Evolutionary conservation across 2,888 invertebrate genomes (phyloP).

Genomic region (Unio delphinus): DNA sequence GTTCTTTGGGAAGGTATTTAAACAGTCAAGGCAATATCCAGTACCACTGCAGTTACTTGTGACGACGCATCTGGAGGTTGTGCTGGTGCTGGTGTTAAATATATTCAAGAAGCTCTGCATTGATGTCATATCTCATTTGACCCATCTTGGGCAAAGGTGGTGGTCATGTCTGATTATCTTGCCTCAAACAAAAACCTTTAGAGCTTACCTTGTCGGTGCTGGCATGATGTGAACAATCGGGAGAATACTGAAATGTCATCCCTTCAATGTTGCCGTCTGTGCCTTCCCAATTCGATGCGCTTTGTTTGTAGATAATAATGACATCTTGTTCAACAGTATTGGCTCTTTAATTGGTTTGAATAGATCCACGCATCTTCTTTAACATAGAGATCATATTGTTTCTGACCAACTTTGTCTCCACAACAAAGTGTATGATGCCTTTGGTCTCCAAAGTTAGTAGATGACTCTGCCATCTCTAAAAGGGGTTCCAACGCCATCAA

Average conservation of each 20-base stretch:
- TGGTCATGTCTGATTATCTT: no score
- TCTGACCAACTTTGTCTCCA: conserved; percentile 3
- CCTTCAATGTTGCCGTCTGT: neutral
- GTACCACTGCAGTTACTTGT: no score
- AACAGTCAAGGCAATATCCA: neutral
- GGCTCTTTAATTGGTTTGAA: neutral
- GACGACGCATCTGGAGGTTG: neutral
- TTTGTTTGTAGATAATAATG: neutral
- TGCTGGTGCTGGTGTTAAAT: neutral
- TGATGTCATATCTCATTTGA: neutral
- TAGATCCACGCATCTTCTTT: conserved; percentile 1
- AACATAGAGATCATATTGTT: conserved; percentile 5
- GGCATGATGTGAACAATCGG: conserved; percentile 2
- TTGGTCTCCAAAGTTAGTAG: conserved; percentile 5
- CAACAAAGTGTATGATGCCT: neutral
- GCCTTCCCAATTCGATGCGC: neutral
- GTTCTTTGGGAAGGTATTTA: neutral
- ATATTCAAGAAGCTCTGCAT: neutral
- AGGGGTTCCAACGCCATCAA: conserved; percentile 5
- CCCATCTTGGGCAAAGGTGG: no score
- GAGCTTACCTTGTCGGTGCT: conserved; percentile 2
- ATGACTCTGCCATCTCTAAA: conserved; percentile 4
- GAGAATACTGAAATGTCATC: conserved; percentile 3
- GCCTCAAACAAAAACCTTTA: neutral
- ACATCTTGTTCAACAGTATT: conserved; percentile 3